phyloP scores from a whole-genome alignment of 2,888 invertebrate genomes.

The Agriopis leucophaearia region DNA sequence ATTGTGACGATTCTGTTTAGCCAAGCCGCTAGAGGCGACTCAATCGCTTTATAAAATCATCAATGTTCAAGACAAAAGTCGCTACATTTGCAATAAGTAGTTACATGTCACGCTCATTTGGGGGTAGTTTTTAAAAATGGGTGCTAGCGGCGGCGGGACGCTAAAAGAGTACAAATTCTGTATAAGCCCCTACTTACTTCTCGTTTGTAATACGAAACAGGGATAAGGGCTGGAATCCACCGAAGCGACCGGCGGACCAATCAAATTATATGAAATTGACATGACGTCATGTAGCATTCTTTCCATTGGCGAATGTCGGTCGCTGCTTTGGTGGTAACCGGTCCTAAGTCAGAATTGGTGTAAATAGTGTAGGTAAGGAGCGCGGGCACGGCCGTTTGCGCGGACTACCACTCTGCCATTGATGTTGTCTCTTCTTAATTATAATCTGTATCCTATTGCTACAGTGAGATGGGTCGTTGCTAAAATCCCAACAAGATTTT shows the following conservation, averaged over 20 bases:
- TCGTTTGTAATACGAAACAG: conserved; percentile 76
- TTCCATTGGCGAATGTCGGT: not conserved
- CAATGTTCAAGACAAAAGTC: conserved; percentile 4
- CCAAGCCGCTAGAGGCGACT: conserved; percentile 5
- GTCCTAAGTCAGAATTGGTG: conserved; percentile 53
- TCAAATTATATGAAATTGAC: too few relatives aligned
- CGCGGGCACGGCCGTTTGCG: conserved; percentile 62
- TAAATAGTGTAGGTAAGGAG: conserved; percentile 60
- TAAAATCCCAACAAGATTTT: not conserved
- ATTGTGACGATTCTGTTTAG: not conserved
- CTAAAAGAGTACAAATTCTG: conserved; percentile 91
- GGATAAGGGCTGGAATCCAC: conserved; percentile 51
- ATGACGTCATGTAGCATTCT: not conserved
- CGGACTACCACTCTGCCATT: conserved; percentile 76
- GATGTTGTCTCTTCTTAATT: conserved; percentile 82
- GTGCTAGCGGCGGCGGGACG: conserved; percentile 78
- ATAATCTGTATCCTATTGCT: conserved; percentile 79
- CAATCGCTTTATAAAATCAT: conserved; percentile 3
- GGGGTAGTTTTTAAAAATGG: conserved; percentile 38
- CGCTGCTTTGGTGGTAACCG: not conserved
- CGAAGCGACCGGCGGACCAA: not conserved
- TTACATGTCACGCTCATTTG: conserved; percentile 45
- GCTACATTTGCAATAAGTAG: conserved; percentile 19
- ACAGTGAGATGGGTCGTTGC: conserved; percentile 63
- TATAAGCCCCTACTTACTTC: conserved; percentile 87